Base-by-base conservation (phyloP, 2,797 vertebrate species). In the Otolemur crassicaudatus region DNA sequence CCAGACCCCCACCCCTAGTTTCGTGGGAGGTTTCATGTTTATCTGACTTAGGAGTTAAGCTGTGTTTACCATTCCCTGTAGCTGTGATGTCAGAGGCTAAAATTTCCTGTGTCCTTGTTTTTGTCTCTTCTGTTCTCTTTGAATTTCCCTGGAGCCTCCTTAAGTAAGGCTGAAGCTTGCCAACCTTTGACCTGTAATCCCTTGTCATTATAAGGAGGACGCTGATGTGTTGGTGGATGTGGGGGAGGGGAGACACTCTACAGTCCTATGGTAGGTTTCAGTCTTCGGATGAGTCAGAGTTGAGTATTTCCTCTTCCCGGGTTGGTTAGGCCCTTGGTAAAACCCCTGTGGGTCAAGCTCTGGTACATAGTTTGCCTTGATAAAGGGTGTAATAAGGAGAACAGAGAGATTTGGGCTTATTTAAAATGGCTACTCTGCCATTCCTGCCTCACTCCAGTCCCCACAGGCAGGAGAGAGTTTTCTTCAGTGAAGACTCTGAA, bases 271-370 rank as follows among this genome's bases (percentile, higher is more conserved):
- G 53, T 92, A 43, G 60, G 46, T 69, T 34, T 87, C 20, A 65
- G 34, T 80, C 19, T 89, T 81, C 40, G 43, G 19, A 2, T 75
- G 43, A 72, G 12, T 31, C 22, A 43, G 43, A 63, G 40, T 16
- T 85, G 81, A 85, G 63, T 69, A 77, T 94, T 95, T 88, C 69
- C 86, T 63, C 85, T 86, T 17, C 20, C 20, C 22, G 17, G 31
- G 13, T 65, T 23, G 5, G 13, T 43, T 17, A 67, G 56, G 43
- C 20, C 53, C 2, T 58, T 87, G 91, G 75, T 92, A 87, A 96
- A 96, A 94, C 40, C 29, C 72, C 73, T 34, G 43, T 89, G 56
- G 56, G 73, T 90, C 27, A 46, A 31, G 40, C 61, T 94, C 63
- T 27, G 29, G 8, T 76, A 72, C 65, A 37, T n/a, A 29, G 14